Percentiles rank a stretch among this genome's conserved stretches.
Conservation (phyloP, 2,113 vertebrate species). For the Callospermophilus lateralis region DNA sequence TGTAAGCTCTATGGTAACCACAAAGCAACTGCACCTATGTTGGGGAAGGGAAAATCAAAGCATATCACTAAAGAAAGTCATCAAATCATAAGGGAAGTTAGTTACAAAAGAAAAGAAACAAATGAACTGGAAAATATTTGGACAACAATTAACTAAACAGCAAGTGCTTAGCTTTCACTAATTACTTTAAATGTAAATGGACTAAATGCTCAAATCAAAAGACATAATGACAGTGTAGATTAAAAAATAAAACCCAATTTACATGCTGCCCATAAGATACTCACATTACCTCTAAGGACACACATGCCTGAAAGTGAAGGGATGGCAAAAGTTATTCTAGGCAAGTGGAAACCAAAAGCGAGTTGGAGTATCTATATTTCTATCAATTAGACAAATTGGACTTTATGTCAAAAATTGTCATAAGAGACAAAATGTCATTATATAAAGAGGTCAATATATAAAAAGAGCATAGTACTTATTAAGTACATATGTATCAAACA, state of each 20-base stretch:
- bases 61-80: no score
- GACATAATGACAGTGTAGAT: no score
- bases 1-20: no score
- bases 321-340: neutral
- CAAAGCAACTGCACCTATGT: no score
- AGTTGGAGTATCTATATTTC: neutral
- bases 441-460: neutral
- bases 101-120: no score
- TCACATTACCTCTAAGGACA: neutral
- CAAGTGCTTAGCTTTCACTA: no score
- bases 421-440: neutral
- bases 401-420: neutral
- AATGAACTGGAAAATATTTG: no score
- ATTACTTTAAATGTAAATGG: no score
- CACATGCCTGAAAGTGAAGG: neutral
- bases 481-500: neutral
- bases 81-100: no score
- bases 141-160: no score
- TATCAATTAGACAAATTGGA: neutral
- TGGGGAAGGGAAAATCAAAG: no score
- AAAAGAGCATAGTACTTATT: neutral
- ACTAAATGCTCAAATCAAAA: no score
- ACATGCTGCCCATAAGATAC: neutral
- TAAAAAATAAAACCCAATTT: neutral
- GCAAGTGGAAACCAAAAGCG: neutral